These are phyloP conservation scores for Drosophila ercepeae DNA, from an alignment of 1,140 invertebrate genomes.

Conservation along the genomic window DNA sequence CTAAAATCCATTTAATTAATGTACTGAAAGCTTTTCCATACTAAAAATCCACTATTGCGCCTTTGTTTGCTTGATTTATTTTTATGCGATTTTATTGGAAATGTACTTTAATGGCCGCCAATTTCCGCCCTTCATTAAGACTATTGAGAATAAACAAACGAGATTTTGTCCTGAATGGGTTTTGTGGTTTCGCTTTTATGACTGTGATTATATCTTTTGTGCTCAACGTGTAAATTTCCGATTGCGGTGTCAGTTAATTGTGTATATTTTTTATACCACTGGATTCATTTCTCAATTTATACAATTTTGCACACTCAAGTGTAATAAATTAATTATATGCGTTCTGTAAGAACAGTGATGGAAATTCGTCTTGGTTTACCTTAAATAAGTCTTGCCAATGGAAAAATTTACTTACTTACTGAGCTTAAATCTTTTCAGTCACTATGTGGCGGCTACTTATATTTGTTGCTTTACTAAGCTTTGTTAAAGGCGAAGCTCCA, in stretches of 20 bases:
- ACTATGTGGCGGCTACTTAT: neutral
- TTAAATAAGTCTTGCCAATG: neutral
- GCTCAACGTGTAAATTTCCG: constrained; percentile 32
- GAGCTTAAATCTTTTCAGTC: neutral
- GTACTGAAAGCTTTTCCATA: constrained; percentile 14
- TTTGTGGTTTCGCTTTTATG: constrained; percentile 60
- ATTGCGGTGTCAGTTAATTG: constrained; percentile 6
- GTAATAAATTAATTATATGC: neutral
- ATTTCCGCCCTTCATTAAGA: constrained; percentile 64
- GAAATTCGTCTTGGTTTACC: neutral
- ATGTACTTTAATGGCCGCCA: constrained; percentile 34
- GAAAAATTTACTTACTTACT: too few relatives aligned
- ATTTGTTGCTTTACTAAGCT: neutral
- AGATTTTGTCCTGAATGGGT: constrained; percentile 39
- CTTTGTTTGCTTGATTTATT: constrained; percentile 40
- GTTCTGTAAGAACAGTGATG: neutral
- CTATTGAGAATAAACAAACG: constrained; percentile 59
- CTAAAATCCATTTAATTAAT: constrained; percentile 20
- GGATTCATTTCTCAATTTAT: neutral
- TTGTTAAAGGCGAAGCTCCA: neutral
- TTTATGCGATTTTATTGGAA: constrained; percentile 31
- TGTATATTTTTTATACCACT: neutral
- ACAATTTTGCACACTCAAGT: neutral
- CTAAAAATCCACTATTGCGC: constrained; percentile 1
- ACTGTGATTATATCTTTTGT: constrained; percentile 37